These are phyloP conservation scores for Spodoptera frugiperda DNA, from an alignment of 1,140 invertebrate genomes.

Conservation along the genomic window DNA sequence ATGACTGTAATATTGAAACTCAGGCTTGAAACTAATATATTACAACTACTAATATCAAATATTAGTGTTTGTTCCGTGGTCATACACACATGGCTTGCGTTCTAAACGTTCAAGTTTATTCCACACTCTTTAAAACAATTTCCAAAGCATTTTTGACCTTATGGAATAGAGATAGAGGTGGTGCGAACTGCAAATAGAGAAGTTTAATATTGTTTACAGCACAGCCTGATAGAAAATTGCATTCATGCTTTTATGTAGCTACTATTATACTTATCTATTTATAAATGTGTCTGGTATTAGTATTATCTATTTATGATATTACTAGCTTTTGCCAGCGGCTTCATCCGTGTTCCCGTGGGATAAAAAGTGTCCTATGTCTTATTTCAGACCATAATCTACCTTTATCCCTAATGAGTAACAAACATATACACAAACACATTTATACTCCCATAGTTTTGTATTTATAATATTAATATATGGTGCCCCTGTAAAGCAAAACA, in stretches of 20 bases:
- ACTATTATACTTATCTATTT: too few relatives aligned
- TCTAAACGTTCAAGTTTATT: constrained; percentile 22
- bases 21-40: constrained; percentile 9
- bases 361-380: too few relatives aligned
- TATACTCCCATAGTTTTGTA: too few relatives aligned
- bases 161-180: neutral
- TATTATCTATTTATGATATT: too few relatives aligned
- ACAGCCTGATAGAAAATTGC: constrained; percentile 16
- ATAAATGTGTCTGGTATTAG: too few relatives aligned
- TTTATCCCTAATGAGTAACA: too few relatives aligned
- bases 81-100: constrained; percentile 18
- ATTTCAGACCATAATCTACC: too few relatives aligned
- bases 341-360: too few relatives aligned
- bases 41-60: constrained; percentile 32
- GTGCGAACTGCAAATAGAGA: neutral
- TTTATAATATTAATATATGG: too few relatives aligned
- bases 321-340: too few relatives aligned
- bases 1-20: constrained; percentile 9
- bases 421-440: too few relatives aligned
- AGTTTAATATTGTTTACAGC: constrained; percentile 25
- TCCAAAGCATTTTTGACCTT: neutral
- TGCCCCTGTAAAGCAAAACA: too few relatives aligned
- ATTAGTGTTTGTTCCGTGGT: constrained; percentile 24
- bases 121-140: neutral
- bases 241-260: neutral